These are phyloP conservation scores for Oncorhynchus nerka DNA, from an alignment of 2,113 vertebrate genomes.

Conservation along the genomic window DNA sequence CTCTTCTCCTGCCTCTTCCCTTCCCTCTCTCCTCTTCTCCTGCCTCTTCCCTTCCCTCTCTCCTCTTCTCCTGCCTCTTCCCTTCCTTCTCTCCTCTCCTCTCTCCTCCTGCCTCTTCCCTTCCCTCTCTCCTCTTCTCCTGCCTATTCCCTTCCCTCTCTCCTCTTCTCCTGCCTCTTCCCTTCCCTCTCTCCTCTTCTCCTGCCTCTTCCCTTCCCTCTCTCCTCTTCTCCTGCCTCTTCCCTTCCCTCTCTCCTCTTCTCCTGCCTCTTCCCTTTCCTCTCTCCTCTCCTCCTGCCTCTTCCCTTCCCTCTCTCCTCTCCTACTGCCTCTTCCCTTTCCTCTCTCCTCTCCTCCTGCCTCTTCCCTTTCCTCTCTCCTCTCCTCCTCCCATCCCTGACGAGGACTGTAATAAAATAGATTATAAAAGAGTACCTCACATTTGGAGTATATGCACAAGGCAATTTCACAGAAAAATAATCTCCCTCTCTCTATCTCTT, in stretches of 20 bases:
- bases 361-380: not conserved
- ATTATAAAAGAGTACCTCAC: slow-evolving; percentile 52
- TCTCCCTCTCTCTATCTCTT: slow-evolving; percentile 24
- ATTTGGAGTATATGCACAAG: slow-evolving; percentile 35
- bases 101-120: not conserved
- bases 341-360: not conserved
- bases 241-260: too few relatives aligned
- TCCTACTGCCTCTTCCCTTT: not conserved
- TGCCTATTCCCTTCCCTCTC: not conserved
- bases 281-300: too few relatives aligned
- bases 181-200: not conserved
- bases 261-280: not conserved
- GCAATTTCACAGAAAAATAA: slow-evolving; percentile 51
- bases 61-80: not conserved
- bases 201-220: not conserved
- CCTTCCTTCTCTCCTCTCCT: too few relatives aligned
- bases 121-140: not conserved
- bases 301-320: not conserved
- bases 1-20: not conserved
- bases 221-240: not conserved
- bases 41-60: not conserved
- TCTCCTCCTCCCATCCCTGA: slow-evolving; percentile 22
- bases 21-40: not conserved
- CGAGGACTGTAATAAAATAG: slow-evolving; percentile 51
- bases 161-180: not conserved